These are phyloP conservation scores for Indri indri DNA, from an alignment of 2,113 vertebrate species.

Conservation along the genomic window DNA sequence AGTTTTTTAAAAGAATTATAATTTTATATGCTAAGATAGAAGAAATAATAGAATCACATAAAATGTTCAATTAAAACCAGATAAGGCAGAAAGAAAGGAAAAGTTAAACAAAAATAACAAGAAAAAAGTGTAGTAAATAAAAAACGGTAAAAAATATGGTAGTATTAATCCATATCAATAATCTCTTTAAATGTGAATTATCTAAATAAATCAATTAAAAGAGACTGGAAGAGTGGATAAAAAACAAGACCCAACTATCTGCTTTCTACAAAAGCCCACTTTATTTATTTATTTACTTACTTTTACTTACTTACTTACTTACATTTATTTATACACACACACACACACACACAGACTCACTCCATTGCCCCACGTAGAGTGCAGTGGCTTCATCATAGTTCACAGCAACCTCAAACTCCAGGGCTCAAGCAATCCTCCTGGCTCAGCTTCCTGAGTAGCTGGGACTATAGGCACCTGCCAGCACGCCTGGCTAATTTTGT, in stretches of 20 bases:
- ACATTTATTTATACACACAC: no score
- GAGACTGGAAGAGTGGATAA: not conserved
- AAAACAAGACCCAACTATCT: not conserved
- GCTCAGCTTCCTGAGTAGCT: no score
- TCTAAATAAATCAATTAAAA: not conserved
- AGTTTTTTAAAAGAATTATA: not conserved
- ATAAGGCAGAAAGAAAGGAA: not conserved
- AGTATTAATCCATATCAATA: not conserved
- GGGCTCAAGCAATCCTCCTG: no score
- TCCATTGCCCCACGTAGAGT: no score
- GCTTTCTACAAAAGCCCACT: not conserved
- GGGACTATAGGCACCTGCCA: no score
- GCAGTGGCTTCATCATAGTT: no score
- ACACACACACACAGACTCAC: no score
- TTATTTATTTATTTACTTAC: no score
- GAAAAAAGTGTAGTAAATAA: not conserved
- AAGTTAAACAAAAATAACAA: not conserved
- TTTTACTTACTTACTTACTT: no score
- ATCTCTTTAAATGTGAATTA: not conserved
- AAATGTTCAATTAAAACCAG: not conserved
- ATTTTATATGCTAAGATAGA: not conserved
- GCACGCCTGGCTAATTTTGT: no score
- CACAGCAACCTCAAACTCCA: no score
- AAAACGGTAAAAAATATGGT: not conserved
- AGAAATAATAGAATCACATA: not conserved